Percentiles rank a stretch among this genome's conserved stretches.
phyloP scores from a whole-genome alignment of 2,888 invertebrate genomes.

The Dryobota labecula region DNA sequence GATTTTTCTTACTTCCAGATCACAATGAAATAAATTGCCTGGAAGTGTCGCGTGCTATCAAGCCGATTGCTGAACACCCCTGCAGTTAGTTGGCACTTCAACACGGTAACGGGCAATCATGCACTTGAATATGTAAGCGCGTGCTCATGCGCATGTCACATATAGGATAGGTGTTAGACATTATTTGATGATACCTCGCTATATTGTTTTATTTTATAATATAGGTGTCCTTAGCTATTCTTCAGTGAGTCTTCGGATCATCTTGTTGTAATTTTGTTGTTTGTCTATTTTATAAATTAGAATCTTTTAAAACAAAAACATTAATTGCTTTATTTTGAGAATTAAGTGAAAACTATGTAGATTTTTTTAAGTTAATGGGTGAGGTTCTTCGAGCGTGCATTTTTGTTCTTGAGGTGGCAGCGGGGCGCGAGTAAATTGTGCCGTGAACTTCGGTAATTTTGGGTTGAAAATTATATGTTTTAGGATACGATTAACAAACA shows the following conservation, averaged over 20 bases:
- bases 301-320: background rate
- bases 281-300: background rate
- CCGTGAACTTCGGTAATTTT: too few species aligned
- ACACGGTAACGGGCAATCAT: slow-evolving; percentile 55
- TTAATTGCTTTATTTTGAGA: background rate
- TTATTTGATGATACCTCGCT: background rate
- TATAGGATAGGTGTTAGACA: slow-evolving; percentile 35
- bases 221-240: too few species aligned
- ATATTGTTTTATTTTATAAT: slow-evolving; percentile 6
- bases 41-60: slow-evolving; percentile 34
- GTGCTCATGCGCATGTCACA: slow-evolving; percentile 36
- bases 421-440: too few species aligned
- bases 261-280: background rate
- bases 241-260: background rate
- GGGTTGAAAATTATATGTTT: too few species aligned
- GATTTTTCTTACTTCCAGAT: background rate
- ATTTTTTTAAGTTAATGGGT: background rate
- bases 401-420: too few species aligned
- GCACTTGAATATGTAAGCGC: slow-evolving; percentile 59
- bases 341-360: background rate
- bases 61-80: slow-evolving; percentile 18
- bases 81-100: slow-evolving; percentile 38
- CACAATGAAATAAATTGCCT: slow-evolving; percentile 1
- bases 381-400: too few species aligned
- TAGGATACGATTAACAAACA: too few species aligned